Evolutionary conservation across 2,113 vertebrate species (phyloP).

Genomic region (Smithornis capensis): DNA sequence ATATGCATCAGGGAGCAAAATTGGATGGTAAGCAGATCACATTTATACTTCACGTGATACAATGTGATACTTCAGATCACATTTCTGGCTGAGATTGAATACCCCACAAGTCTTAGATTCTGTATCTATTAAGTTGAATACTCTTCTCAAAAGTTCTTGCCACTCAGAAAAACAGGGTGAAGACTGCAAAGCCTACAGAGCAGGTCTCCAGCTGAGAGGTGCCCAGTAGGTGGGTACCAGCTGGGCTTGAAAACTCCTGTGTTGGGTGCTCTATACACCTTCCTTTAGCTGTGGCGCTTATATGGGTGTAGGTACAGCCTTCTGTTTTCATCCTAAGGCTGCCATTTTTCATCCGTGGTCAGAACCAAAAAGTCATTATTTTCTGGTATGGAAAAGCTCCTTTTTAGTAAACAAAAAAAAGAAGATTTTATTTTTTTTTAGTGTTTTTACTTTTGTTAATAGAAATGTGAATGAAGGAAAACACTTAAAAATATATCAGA

Average conservation of each 20-base stretch:
- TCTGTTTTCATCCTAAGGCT: not conserved
- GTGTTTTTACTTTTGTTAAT: not conserved
- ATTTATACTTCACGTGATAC: too few species aligned
- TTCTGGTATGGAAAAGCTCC: not conserved
- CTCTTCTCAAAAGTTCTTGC: not conserved
- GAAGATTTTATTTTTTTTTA: not conserved
- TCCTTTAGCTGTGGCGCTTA: not conserved
- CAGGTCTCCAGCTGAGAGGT: not conserved
- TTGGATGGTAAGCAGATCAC: not conserved
- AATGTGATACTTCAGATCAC: not conserved
- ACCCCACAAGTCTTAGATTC: not conserved
- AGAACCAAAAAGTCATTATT: not conserved
- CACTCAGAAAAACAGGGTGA: not conserved
- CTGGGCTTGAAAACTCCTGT: not conserved
- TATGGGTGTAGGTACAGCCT: not conserved
- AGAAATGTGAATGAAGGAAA: not conserved
- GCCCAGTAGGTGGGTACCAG: not conserved
- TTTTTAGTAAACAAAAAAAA: not conserved
- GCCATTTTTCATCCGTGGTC: not conserved
- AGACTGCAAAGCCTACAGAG: not conserved
- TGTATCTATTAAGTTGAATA: not conserved
- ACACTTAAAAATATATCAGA: not conserved
- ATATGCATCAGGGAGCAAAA: not conserved
- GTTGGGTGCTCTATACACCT: accelerated
- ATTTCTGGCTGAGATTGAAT: not conserved